Evolutionary conservation across 2,113 vertebrate genomes (phyloP), one percentile per base, ranked within the genome.

Genomic region (Procavia capensis): DNA sequence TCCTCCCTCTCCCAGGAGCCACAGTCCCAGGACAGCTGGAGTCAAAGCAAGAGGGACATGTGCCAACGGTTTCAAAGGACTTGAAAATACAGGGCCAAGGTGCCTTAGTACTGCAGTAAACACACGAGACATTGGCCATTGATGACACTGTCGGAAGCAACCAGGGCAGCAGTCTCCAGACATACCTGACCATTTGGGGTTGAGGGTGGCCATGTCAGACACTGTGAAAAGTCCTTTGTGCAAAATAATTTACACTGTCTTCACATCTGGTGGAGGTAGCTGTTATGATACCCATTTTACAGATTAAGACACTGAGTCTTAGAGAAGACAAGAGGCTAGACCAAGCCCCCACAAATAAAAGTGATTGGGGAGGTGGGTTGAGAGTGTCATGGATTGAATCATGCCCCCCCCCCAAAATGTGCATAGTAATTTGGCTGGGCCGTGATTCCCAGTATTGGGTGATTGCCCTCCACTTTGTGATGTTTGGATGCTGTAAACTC

Each of bases 121-220:
- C 27, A 14, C 47, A 1, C 5, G 0, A 14, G 76, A 41, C 6
- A 4, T 75, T 59, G 45, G n/a, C 13, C 1, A 25, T 2, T 9
- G 3, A 13, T 0, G 10, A 19, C 39, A 1, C 61, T 4, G 0
- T 4, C 5, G 1, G 3, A 29, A 10, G 43, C 29, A 3, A 9
- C 54, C 41, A 5, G 0, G 16, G 3, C 22, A 22, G 17, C 29
- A 11, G 20, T 10, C 14, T 22, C 7, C 63, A 17, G 47, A 2
- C 0, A 0, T 8, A 2, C 14, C 1, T 29, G 10, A 64, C 36
- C 0, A 3, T 2, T 19, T 0, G 8, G 68, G 36, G 2, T 3
- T 0, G 0, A 0, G 39, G 74, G 24, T 6, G 2, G 16, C 50
- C 5, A 2, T 2, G 50, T 43, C 76, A 24, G 66, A 14, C 20